Percentiles rank a stretch among this genome's conserved stretches.
Evolutionary conservation across 2,888 invertebrate species (phyloP).

Genomic region (Heliothis peltigera): DNA sequence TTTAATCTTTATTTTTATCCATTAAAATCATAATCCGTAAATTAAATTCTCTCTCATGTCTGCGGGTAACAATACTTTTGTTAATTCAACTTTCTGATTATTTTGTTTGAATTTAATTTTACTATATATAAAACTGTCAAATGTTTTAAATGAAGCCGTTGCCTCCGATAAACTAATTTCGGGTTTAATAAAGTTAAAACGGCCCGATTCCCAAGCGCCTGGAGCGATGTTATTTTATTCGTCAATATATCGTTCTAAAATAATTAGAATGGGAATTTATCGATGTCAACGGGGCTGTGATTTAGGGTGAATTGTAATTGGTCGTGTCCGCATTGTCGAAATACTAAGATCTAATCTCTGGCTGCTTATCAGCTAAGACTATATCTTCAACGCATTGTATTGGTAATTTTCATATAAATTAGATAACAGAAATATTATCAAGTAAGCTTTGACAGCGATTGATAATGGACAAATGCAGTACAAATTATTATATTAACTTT

Average conservation of each 20-base stretch:
- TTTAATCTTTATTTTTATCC: conserved; percentile 72
- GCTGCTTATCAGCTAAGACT: conserved; percentile 60
- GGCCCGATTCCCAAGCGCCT: conserved; percentile 79
- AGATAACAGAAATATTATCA: conserved; percentile 32
- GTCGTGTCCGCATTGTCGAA: conserved; percentile 75
- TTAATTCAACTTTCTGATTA: conserved; percentile 62
- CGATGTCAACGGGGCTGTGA: conserved; percentile 82
- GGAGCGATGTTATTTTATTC: conserved; percentile 82
- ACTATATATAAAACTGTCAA: conserved; percentile 57
- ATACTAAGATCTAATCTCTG: conserved; percentile 66
- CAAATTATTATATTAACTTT: conserved; percentile 29
- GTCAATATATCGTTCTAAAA: conserved; percentile 82
- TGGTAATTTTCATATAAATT: conserved; percentile 54
- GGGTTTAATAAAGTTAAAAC: conserved; percentile 77
- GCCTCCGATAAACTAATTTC: conserved; percentile 77
- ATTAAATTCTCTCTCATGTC: conserved; percentile 65
- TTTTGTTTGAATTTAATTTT: conserved; percentile 34
- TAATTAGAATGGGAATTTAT: conserved; percentile 87
- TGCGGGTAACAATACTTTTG: conserved; percentile 51
- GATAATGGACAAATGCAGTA: conserved; percentile 18
- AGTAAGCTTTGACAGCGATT: conserved; percentile 23
- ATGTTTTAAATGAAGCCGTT: conserved; percentile 70
- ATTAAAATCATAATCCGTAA: conserved; percentile 69
- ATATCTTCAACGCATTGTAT: conserved; percentile 58
- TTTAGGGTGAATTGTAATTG: conserved; percentile 71